Evolutionary conservation across 2,113 vertebrate species (phyloP).

Genomic region (Oreochromis aureus): DNA sequence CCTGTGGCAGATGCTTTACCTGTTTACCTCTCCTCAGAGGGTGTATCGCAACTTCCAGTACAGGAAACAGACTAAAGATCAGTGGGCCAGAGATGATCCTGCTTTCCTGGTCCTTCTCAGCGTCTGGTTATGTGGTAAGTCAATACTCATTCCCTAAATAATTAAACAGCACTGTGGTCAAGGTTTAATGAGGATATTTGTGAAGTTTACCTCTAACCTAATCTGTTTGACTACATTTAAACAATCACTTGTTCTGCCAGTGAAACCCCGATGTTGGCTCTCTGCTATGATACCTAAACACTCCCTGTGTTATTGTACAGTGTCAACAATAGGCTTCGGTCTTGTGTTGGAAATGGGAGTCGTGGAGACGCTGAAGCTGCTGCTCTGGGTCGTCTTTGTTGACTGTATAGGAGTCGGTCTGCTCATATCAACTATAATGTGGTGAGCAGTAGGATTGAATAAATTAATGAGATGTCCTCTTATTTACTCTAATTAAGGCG

Average conservation of each 20-base stretch:
- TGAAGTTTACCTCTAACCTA: background rate
- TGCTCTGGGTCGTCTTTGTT: constrained; percentile 97
- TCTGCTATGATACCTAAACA: background rate
- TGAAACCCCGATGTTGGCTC: fast-evolving
- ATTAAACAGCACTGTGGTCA: background rate
- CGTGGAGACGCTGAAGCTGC: constrained; percentile 88
- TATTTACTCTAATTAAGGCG: background rate
- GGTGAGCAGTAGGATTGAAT: constrained; percentile 72
- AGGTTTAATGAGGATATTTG: background rate
- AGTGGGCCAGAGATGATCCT: constrained; percentile 95
- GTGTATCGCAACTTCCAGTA: constrained; percentile 99
- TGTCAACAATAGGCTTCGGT: constrained; percentile 92
- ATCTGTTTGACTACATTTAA: background rate
- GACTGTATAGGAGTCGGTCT: constrained; percentile 95
- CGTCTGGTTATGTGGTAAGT: constrained; percentile 93
- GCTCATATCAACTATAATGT: constrained; percentile 95
- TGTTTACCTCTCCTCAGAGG: constrained; percentile 93
- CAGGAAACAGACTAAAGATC: constrained; percentile 98
- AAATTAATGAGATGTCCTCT: background rate
- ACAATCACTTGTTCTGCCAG: background rate
- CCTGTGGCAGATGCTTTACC: constrained; percentile 96
- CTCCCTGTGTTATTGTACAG: constrained; percentile 59
- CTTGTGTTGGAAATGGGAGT: constrained; percentile 92
- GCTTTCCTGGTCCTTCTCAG: constrained; percentile 93
- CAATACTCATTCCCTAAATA: background rate